Evolutionary conservation across 2,113 vertebrate species (phyloP).

Genomic region (Seriola rivoliana): DNA sequence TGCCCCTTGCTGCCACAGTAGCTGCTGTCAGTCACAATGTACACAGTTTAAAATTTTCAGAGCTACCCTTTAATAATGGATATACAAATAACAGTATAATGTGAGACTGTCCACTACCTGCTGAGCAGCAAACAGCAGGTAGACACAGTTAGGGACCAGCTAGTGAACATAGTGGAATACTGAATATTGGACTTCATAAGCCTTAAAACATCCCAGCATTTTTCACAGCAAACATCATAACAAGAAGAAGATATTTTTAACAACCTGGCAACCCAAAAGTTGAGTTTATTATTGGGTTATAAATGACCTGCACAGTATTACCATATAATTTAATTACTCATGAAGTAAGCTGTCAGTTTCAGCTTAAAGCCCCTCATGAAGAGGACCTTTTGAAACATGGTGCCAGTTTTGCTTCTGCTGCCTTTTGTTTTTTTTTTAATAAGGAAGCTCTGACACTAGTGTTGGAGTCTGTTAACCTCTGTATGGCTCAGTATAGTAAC

Average conservation of each 20-base stretch:
- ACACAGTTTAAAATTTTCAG: too few relatives aligned
- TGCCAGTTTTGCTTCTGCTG: constrained; percentile 39
- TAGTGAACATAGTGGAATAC: too few relatives aligned
- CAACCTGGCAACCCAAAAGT: background rate
- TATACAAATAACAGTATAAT: too few relatives aligned
- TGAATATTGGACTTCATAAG: too few relatives aligned
- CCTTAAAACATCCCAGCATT: too few relatives aligned
- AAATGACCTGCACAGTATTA: background rate
- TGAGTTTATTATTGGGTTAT: background rate
- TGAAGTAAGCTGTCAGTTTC: background rate
- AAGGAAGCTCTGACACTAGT: background rate
- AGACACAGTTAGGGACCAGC: background rate
- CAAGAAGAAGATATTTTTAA: background rate
- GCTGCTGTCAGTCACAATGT: too few relatives aligned
- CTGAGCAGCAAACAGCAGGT: background rate
- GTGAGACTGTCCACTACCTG: too few relatives aligned
- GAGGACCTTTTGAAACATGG: background rate
- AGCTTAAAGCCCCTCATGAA: background rate
- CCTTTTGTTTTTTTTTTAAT: constrained; percentile 13
- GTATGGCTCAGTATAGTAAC: background rate
- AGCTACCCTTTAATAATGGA: too few relatives aligned
- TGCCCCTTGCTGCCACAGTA: background rate
- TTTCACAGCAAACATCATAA: background rate
- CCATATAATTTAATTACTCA: background rate
- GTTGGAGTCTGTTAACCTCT: background rate